Evolutionary conservation across 2,797 vertebrate genomes (phyloP), one percentile per base, ranked within the genome.

Genomic region (Furcifer pardalis): DNA sequence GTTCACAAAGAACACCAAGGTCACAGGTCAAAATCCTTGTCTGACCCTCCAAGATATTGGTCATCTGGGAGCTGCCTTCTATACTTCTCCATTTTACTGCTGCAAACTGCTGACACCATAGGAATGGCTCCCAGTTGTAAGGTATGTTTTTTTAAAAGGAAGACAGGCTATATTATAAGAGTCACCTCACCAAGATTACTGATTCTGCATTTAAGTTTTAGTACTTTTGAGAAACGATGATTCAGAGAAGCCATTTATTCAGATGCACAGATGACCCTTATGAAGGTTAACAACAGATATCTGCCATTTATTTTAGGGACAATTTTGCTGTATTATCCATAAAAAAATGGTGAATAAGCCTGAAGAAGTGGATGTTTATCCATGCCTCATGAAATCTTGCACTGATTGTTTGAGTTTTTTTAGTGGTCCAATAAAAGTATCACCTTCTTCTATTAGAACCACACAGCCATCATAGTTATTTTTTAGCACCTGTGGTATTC

Each of bases 21-120:
- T 88, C 93, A 88, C n/a, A 90, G 91, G 89, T 92, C 88, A 40
- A 84, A 91, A 86, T 30, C 42, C 85, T 89, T 86, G 86, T 89
- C 82, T 91, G 83, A 89, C 82, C 59, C 44, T 87, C 86, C 85
- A 84, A 73, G 91, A 56, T 77, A 89, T 49, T 84, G 74, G 83
- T 52, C 89, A 60, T 85, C 32, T 84, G 91, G 89, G 91, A 91
- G 63, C 21, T 82, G n/a, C 76, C 78, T 90, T 77, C 71, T 85
- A 49, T 79, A 49, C 25, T 52, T 88, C 87, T 84, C 44, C 7
- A 62, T 91, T 89, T 91, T 90, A 87, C 42, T 84, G 89, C 83
- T 68, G 35, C 81, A 82, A 85, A 88, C 81, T 75, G 23, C 84
- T 84, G 46, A 81, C 78, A 82, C 75, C 52, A 79, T 30, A 86